Conservation (phyloP, 64 coral and sea anemone genomes). For the Montipora foliosa region DNA sequence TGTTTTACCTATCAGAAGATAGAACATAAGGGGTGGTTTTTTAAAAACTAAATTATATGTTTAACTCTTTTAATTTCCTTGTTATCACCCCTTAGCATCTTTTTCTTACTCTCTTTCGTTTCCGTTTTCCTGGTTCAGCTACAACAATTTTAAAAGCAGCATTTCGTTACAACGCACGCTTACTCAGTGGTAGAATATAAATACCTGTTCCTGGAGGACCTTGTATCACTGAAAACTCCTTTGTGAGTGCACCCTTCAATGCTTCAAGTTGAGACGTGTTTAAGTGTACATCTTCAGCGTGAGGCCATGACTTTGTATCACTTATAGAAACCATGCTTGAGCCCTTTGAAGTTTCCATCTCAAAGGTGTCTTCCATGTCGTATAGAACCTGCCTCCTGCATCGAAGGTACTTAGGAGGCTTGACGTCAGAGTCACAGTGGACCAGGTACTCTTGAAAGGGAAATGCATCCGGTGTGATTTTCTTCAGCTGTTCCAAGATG, state of each 20-base stretch:
- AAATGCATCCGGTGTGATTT: conserved; percentile 36
- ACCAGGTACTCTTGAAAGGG: conserved; percentile 66
- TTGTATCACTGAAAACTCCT: conserved; percentile 95
- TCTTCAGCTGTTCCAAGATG: conserved; percentile 69
- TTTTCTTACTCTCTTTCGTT: too few species aligned
- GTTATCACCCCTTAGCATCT: too few species aligned
- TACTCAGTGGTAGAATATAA: not conserved
- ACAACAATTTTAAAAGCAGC: too few species aligned
- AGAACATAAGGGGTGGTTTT: too few species aligned
- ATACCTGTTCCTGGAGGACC: conserved; percentile 94
- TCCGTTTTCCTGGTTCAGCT: not conserved
- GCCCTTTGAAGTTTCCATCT: not conserved
- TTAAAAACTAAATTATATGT: too few species aligned
- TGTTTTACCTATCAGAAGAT: conserved; percentile 22
- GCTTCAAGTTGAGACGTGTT: conserved; percentile 84
- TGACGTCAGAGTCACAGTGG: conserved; percentile 66
- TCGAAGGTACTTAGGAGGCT: conserved; percentile 69
- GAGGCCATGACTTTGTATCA: conserved; percentile 63
- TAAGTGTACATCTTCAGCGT: conserved; percentile 43
- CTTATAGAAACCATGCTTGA: conserved; percentile 52
- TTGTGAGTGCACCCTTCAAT: conserved; percentile 78
- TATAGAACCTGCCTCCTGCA: not conserved
- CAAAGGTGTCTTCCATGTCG: conserved; percentile 43
- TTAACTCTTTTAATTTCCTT: too few species aligned
- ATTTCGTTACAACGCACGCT: too few species aligned